These are phyloP conservation scores for Adelognathus sp. DNA, from an alignment of 2,888 invertebrate species.

Conservation along the genomic window DNA sequence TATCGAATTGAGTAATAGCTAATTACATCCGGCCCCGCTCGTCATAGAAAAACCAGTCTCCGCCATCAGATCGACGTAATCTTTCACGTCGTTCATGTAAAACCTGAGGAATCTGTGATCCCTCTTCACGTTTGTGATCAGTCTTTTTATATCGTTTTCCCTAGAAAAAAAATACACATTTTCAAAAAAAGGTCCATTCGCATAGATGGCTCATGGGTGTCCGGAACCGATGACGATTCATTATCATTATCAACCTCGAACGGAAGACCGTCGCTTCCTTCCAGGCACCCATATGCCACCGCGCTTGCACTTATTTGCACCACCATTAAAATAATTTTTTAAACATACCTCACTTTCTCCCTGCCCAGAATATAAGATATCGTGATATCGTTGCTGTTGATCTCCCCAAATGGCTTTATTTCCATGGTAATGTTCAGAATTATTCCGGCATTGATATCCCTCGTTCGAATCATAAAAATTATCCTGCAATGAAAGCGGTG, in stretches of 20 bases:
- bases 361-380: conserved; percentile 69
- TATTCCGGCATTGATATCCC: conserved; percentile 62
- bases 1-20: not conserved
- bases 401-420: conserved; percentile 69
- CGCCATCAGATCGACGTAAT: conserved; percentile 72
- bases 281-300: too few species aligned
- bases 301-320: not conserved
- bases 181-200: not conserved
- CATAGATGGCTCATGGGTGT: not conserved
- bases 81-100: conserved; percentile 71
- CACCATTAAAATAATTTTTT: not conserved
- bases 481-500: conserved; percentile 64
- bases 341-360: conserved; percentile 67
- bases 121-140: conserved; percentile 71
- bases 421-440: conserved; percentile 68
- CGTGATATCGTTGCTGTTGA: conserved; percentile 67
- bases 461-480: conserved; percentile 66
- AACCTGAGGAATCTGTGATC: conserved; percentile 71
- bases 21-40: not conserved
- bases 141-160: conserved; percentile 67
- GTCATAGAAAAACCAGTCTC: conserved; percentile 37
- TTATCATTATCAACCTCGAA: not conserved
- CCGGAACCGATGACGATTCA: not conserved
- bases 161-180: conserved; percentile 60
- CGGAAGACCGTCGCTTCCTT: too few species aligned